A percentile compares a stretch with the other conserved stretches of the same genome.
These are phyloP conservation scores for Phenganax stokvisi DNA, from an alignment of 92 coral and sea anemone genomes.

Conservation along the genomic window DNA sequence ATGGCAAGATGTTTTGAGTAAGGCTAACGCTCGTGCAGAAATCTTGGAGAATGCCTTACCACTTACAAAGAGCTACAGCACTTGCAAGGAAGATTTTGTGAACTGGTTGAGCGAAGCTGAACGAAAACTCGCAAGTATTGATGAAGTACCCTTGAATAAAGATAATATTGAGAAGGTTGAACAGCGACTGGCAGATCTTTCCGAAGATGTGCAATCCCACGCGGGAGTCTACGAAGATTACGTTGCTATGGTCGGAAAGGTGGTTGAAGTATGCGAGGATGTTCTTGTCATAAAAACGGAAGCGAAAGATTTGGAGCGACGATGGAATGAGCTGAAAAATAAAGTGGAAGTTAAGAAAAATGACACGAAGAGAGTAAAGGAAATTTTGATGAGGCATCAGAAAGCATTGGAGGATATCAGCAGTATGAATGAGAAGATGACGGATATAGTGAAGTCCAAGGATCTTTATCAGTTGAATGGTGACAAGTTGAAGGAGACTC, in stretches of 20 bases:
- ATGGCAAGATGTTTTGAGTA: constrained; percentile 66
- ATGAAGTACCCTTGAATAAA: constrained; percentile 77
- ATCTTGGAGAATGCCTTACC: constrained; percentile 68
- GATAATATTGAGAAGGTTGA: constrained; percentile 61
- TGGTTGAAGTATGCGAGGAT: constrained; percentile 75
- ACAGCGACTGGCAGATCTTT: background rate
- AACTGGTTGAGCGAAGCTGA: constrained; percentile 82
- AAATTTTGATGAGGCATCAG: constrained; percentile 52
- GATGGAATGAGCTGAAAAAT: constrained; percentile 70
- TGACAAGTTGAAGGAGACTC: constrained; percentile 51
- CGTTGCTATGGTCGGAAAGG: constrained; percentile 49
- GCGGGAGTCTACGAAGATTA: constrained; percentile 48
- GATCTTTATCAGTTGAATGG: constrained; percentile 19
- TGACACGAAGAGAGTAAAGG: constrained; percentile 61
- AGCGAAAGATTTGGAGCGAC: constrained; percentile 73
- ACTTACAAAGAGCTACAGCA: constrained; percentile 62
- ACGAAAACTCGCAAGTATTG: constrained; percentile 61
- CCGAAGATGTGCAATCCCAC: constrained; percentile 27
- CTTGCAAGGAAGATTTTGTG: constrained; percentile 54
- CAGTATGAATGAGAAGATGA: constrained; percentile 17
- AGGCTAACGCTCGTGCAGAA: constrained; percentile 61
- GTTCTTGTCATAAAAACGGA: constrained; percentile 86
- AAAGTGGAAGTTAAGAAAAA: constrained; percentile 61
- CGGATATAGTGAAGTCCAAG: constrained; percentile 12
- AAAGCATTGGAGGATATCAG: constrained; percentile 62